Base-by-base conservation (phyloP, 2,113 vertebrate genomes). In the Zosterops borbonicus region DNA sequence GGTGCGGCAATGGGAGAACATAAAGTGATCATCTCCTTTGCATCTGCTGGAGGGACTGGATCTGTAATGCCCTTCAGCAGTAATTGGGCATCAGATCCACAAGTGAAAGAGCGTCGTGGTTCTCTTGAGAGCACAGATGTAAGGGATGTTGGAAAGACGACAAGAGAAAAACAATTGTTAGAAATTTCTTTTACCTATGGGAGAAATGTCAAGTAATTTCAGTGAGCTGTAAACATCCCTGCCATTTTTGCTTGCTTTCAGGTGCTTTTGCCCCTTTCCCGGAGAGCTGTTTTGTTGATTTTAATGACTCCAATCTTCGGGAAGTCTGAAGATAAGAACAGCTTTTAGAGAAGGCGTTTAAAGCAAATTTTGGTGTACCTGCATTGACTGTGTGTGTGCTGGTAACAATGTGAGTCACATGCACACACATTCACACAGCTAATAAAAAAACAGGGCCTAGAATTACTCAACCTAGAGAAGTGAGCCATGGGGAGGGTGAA, bases 141-240 rank as follows among this genome's bases (percentile, higher is more conserved):
- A 55, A 81, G 60, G 83, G 24, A 14, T 84, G 44, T 56, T 83
- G 80, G 76, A 83, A 90, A 89, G 49, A 81, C 46, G 93, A 93
- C 86, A 86, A 86, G 75, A 70, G 46, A 77, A 90, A 83, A 94
- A 70, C 65, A 93, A 76, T 79, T 84, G 63, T 64, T 78, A 71
- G 84, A 93, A 92, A 90, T 84, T 81, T 88, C 77, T 93, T 88
- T 44, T 70, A 87, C 76, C 69, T 79, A 7, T 47, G 65, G 88
- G 86, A 78, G 83, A 93, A 92, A 81, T 93, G 85, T 88, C 62
- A 67, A 35, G 76, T 78, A 9, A 88, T 94, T 89, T 86, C 69
- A 81, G 68, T 1, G 16, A 78, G 86, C 73, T 75, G 73, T 78
- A 90, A 95, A 78, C 56, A 68, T 78, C 76, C 76, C 52, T 88